Conservation (phyloP, 2,797 vertebrate species). For the Argyrosomus regius region DNA sequence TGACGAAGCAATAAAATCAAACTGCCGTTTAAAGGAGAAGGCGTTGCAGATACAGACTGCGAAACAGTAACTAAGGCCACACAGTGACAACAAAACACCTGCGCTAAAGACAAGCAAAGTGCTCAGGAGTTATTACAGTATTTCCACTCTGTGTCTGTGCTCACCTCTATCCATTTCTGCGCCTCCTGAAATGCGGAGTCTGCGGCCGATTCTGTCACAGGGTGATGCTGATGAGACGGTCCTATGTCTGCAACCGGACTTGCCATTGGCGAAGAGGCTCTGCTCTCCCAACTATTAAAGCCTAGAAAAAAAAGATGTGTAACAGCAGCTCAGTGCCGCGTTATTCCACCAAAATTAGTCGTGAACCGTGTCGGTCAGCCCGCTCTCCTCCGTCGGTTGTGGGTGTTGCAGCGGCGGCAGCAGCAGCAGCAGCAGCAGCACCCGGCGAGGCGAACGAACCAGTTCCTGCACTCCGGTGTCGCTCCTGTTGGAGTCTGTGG, state of each 20-base stretch:
- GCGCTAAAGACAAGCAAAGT: neutral
- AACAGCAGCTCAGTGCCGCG: conserved; percentile 28
- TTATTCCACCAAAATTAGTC: conserved; percentile 40
- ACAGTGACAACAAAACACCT: conserved; percentile 38
- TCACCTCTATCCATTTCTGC: conserved; percentile 97
- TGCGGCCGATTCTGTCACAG: conserved; percentile 77
- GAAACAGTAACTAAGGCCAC: conserved; percentile 30
- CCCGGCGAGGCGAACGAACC: conserved; percentile 49
- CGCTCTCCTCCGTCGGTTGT: conserved; percentile 16
- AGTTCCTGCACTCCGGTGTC: conserved; percentile 58
- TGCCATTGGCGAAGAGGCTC: conserved; percentile 88
- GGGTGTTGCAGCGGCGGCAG: conserved; percentile 52
- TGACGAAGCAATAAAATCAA: conserved; percentile 68
- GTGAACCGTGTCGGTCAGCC: conserved; percentile 11
- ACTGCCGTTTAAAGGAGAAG: neutral
- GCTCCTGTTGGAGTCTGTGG: conserved; percentile 57
- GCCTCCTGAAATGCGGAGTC: conserved; percentile 91
- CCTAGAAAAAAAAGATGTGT: neutral
- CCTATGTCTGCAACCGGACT: conserved; percentile 87
- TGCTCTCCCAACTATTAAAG: conserved; percentile 40
- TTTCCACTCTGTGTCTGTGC: conserved; percentile 33
- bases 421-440: conserved; percentile 50
- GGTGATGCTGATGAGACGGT: conserved; percentile 86
- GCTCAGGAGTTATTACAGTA: neutral
- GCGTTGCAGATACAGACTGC: conserved; percentile 4